These are phyloP conservation scores for Aurelia sp. DNA, from an alignment of 30 jellyfish, hydroid and myxozoan genomes.

Conservation along the genomic window DNA sequence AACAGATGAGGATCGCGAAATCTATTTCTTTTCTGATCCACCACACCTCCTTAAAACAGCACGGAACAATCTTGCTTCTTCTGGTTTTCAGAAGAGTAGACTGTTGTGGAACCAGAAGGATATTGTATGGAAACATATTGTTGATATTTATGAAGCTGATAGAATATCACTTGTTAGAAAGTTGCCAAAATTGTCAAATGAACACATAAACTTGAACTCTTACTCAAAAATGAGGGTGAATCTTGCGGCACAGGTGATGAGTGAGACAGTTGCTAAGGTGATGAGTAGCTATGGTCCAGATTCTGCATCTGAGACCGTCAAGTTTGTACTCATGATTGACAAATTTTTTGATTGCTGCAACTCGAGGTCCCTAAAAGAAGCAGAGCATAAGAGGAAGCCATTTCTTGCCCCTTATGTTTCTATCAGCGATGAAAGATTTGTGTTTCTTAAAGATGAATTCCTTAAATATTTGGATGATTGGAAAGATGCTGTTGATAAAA, in stretches of 20 bases:
- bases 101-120: slow-evolving; percentile 12
- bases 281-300: slow-evolving; percentile 40
- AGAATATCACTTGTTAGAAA: not conserved
- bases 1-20: not conserved
- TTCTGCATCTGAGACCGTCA: slow-evolving; percentile 47
- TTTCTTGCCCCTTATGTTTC: slow-evolving; percentile 33
- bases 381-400: slow-evolving; percentile 12
- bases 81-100: slow-evolving; percentile 51
- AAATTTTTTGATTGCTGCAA: slow-evolving; percentile 42
- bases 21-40: slow-evolving; percentile 18
- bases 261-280: slow-evolving; percentile 49
- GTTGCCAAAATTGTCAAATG: slow-evolving; percentile 39
- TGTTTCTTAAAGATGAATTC: slow-evolving; percentile 30
- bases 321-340: slow-evolving; percentile 31
- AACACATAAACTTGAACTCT: slow-evolving; percentile 35
- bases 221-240: slow-evolving; percentile 47
- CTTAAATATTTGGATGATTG: slow-evolving; percentile 11
- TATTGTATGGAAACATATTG: slow-evolving; percentile 25
- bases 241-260: slow-evolving; percentile 37
- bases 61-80: slow-evolving; percentile 20
- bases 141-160: not conserved
- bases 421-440: slow-evolving; percentile 25
- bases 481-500: slow-evolving; percentile 39
- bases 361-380: slow-evolving; percentile 44
- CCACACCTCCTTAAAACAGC: slow-evolving; percentile 40